Conservation (phyloP, 2,888 invertebrate genomes). For the Agapostemon virescens region DNA sequence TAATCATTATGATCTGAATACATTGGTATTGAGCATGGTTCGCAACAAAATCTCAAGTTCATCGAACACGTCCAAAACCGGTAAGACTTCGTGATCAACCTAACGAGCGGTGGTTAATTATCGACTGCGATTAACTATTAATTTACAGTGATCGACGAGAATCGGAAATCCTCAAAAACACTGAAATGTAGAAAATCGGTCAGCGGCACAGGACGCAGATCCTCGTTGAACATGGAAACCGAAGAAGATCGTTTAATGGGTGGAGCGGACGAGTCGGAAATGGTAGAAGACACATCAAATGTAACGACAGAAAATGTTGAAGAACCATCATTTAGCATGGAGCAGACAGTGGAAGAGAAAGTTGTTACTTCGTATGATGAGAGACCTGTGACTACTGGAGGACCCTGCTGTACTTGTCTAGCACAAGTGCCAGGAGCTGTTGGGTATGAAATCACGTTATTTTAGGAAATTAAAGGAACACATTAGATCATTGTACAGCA, state of each 20-base stretch:
- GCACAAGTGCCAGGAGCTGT: conserved; percentile 33
- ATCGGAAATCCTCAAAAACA: conserved; percentile 29
- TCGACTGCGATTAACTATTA: conserved; percentile 17
- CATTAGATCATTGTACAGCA: no score
- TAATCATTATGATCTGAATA: conserved; percentile 30
- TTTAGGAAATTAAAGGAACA: not conserved
- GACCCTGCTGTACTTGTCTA: conserved; percentile 58
- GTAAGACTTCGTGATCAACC: conserved; percentile 22
- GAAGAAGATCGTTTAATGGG: conserved; percentile 52
- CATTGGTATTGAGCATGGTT: conserved; percentile 14
- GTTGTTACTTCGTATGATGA: not conserved
- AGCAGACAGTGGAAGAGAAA: not conserved
- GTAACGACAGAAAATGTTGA: not conserved
- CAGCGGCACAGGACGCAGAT: conserved; percentile 28
- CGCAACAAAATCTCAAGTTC: conserved; percentile 46
- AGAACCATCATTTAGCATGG: not conserved
- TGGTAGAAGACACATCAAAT: not conserved
- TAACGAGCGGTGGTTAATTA: not conserved
- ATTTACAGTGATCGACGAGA: conserved; percentile 42
- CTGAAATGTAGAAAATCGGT: conserved; percentile 30
- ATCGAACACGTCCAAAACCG: conserved; percentile 40
- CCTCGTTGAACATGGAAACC: conserved; percentile 9
- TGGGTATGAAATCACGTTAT: conserved; percentile 45
- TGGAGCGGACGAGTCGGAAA: conserved; percentile 54
- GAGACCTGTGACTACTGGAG: conserved; percentile 5